Conservation (phyloP, 2,797 vertebrate species). For the Threskiornis aethiopicus region DNA sequence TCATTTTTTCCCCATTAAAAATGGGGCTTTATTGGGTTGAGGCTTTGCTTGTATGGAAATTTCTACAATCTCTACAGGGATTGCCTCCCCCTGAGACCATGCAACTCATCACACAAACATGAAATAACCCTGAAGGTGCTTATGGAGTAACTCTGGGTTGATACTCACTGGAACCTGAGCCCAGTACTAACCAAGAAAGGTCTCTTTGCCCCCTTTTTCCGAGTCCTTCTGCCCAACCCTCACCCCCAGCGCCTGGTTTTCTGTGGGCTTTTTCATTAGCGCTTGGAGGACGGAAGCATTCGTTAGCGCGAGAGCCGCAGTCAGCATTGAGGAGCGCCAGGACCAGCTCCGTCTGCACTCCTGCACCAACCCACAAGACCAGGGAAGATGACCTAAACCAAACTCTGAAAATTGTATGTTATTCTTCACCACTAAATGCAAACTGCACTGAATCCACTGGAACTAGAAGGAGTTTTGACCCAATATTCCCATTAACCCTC, state of each 20-base stretch:
- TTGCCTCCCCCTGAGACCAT: accelerated
- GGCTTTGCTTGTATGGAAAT: not conserved
- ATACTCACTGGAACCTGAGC: not conserved
- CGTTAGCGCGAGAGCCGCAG: accelerated
- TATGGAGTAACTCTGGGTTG: accelerated
- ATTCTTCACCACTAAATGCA: not conserved
- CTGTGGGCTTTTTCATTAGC: not conserved
- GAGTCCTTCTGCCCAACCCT: not conserved
- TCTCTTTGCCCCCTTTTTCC: not conserved
- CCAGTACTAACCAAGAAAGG: accelerated
- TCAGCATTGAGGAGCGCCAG: not conserved
- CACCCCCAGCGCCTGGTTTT: not conserved
- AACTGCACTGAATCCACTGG: accelerated
- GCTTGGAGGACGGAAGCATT: accelerated
- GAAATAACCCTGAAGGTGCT: not conserved
- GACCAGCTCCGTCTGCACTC: not conserved
- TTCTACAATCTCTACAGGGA: not conserved
- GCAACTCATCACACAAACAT: not conserved
- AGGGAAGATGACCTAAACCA: not conserved
- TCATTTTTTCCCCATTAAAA: accelerated
- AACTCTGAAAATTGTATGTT: accelerated
- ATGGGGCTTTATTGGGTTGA: not conserved
- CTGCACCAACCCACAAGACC: not conserved
- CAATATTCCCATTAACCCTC: not conserved
- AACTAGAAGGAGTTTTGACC: not conserved